phyloP scores from a whole-genome alignment of 2,113 vertebrate genomes.

The Aphyosemion australe region DNA sequence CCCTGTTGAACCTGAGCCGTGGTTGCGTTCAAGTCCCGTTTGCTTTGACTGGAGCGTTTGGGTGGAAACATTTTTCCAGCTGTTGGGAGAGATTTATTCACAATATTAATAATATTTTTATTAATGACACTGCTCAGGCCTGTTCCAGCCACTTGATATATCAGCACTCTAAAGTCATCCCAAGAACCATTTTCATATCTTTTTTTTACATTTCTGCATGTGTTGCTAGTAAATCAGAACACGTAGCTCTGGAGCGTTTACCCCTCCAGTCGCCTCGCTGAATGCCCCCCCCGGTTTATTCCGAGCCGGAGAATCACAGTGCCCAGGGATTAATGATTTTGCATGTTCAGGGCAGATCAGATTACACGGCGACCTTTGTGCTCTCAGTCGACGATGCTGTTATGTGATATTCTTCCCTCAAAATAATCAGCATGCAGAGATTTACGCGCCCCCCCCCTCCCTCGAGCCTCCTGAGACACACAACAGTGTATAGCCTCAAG shows the following conservation, averaged over 20 bases:
- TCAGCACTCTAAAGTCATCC: constrained; percentile 41
- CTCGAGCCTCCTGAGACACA: constrained; percentile 45
- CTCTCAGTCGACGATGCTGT: constrained; percentile 86
- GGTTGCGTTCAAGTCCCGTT: constrained; percentile 19
- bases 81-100: constrained; percentile 52
- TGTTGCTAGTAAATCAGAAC: constrained; percentile 64
- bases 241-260: constrained; percentile 9
- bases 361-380: constrained; percentile 90
- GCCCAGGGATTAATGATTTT: constrained; percentile 86
- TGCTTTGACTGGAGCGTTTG: constrained; percentile 22
- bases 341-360: constrained; percentile 84
- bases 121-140: constrained; percentile 46
- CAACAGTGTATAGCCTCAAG: constrained; percentile 23
- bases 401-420: constrained; percentile 72
- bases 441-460: constrained; percentile 48
- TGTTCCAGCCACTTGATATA: constrained; percentile 36
- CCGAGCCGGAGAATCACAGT: constrained; percentile 78
- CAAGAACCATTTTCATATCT: constrained; percentile 32
- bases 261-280: neutral
- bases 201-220: constrained; percentile 13
- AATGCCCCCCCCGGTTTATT: constrained; percentile 79
- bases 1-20: neutral
- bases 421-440: constrained; percentile 74
- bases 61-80: constrained; percentile 23
- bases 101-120: constrained; percentile 25